phyloP scores from a whole-genome alignment of 2,888 invertebrate genomes.

The Diadegma fenestrale region DNA sequence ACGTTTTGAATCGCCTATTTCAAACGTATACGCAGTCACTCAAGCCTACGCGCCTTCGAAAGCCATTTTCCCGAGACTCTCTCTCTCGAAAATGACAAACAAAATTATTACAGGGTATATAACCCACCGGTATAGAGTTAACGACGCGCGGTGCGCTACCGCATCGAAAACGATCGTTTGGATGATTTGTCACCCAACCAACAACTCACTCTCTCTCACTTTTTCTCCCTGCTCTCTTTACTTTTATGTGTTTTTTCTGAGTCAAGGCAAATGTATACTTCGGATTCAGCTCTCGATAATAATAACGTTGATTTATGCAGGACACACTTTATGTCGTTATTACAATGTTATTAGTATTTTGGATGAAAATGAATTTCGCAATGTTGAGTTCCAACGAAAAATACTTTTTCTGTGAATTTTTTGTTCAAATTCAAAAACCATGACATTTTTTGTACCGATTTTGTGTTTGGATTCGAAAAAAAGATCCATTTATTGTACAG shows the following conservation, averaged over 20 bases:
- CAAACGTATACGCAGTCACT: conserved; percentile 41
- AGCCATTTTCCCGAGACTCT: conserved; percentile 60
- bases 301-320: not conserved
- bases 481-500: too few species aligned
- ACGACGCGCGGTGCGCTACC: conserved; percentile 55
- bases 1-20: conserved; percentile 55
- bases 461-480: too few species aligned
- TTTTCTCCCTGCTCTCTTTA: conserved; percentile 14
- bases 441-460: too few species aligned
- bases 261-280: not conserved
- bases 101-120: conserved; percentile 58
- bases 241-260: conserved; percentile 27
- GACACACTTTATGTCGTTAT: not conserved
- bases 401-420: too few species aligned
- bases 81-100: conserved; percentile 60
- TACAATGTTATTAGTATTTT: conserved; percentile 2
- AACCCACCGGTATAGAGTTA: conserved; percentile 24
- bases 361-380: too few species aligned
- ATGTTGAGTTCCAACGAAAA: too few species aligned
- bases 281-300: not conserved
- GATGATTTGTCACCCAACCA: conserved; percentile 56
- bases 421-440: too few species aligned
- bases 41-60: conserved; percentile 35
- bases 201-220: conserved; percentile 1
- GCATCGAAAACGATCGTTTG: conserved; percentile 54